Evolutionary conservation across 2,113 vertebrate genomes (phyloP).

Genomic region (Bujurquina vittata): DNA sequence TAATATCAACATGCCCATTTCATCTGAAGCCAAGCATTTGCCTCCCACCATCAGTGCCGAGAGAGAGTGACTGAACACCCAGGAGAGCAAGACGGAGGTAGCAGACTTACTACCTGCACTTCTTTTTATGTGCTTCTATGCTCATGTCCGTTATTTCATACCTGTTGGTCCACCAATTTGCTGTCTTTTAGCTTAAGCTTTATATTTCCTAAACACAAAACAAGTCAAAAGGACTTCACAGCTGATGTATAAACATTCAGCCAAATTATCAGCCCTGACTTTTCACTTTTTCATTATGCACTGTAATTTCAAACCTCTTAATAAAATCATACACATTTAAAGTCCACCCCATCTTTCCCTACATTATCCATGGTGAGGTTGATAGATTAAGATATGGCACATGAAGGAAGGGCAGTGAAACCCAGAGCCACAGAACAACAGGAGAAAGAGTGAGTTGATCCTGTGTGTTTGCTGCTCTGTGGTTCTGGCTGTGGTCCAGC

Average conservation of each 20-base stretch:
- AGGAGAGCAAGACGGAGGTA: background rate
- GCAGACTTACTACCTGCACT: background rate
- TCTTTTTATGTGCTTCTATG: background rate
- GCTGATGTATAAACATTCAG: background rate
- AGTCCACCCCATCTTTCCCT: background rate
- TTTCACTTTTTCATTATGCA: slow-evolving; percentile 2
- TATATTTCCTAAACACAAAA: background rate
- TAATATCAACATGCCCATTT: slow-evolving; percentile 54
- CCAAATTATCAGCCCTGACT: background rate
- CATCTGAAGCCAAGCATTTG: slow-evolving; percentile 32
- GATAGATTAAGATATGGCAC: slow-evolving; percentile 19
- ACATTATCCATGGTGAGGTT: background rate
- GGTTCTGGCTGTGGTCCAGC: slow-evolving; percentile 52
- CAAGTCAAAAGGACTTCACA: background rate
- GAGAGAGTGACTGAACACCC: background rate
- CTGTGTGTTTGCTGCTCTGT: slow-evolving; percentile 34
- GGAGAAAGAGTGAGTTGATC: background rate
- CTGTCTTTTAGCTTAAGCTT: background rate
- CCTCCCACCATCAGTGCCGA: slow-evolving; percentile 12
- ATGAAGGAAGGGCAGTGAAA: background rate
- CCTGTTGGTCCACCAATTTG: background rate
- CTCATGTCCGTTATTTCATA: background rate
- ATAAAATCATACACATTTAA: background rate
- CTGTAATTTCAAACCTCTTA: background rate
- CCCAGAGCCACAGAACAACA: slow-evolving; percentile 1